These are phyloP conservation scores for Sesamia inferens DNA, from an alignment of 2,888 invertebrate genomes.

Conservation along the genomic window DNA sequence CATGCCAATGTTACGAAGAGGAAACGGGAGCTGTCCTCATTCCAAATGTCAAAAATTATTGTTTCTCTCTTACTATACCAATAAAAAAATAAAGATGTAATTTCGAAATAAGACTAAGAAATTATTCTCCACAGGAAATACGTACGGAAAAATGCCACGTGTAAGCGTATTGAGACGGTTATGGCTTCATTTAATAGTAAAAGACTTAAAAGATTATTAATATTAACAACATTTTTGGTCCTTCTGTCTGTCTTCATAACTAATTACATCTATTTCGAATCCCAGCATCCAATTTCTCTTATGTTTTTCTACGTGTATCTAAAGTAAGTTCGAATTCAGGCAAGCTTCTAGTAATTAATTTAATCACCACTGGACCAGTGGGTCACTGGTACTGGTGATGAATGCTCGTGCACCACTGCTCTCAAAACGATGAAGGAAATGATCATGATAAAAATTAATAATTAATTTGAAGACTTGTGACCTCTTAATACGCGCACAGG, in stretches of 20 bases:
- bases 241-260: not conserved
- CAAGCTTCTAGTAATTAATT: not conserved
- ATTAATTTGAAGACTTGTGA: not conserved
- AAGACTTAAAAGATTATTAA: slow-evolving; percentile 4
- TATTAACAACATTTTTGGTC: slow-evolving; percentile 20
- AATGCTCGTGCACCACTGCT: too few relatives aligned
- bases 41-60: not conserved
- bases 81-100: not conserved
- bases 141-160: slow-evolving; percentile 1
- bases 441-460: not conserved
- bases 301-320: not conserved
- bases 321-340: not conserved
- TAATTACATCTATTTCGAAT: not conserved
- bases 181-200: slow-evolving; percentile 9
- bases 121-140: not conserved
- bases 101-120: not conserved
- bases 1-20: not conserved
- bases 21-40: not conserved
- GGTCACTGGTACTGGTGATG: too few relatives aligned
- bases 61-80: too few relatives aligned
- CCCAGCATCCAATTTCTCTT: not conserved
- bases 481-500: not conserved
- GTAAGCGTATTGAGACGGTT: slow-evolving; percentile 16
- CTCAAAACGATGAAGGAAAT: not conserved
- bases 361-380: not conserved